Evolutionary conservation across 1,140 invertebrate species (phyloP).

Genomic region (Penaeus vannamei): DNA sequence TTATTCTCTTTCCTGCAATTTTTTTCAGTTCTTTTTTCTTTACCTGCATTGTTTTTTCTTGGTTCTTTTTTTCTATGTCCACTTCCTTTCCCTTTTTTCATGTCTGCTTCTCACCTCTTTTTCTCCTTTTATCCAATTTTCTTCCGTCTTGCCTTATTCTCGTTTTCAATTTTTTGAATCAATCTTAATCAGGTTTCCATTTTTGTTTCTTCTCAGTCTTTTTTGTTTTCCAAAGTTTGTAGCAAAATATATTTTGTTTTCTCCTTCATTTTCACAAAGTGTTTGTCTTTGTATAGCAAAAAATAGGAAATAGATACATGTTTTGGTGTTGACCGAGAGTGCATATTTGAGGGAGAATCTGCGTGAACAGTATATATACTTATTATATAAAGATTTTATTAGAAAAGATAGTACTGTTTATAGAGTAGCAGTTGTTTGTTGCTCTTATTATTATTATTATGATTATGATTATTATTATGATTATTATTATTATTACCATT

Average conservation of each 20-base stretch:
- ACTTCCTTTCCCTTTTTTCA: background rate
- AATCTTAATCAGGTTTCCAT: too few relatives aligned
- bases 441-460: background rate
- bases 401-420: background rate
- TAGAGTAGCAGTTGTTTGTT: background rate
- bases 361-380: background rate
- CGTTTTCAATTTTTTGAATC: too few relatives aligned
- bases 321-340: background rate
- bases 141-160: too few relatives aligned
- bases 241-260: too few relatives aligned
- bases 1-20: background rate
- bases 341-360: background rate
- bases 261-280: too few relatives aligned
- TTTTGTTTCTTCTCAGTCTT: background rate
- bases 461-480: background rate
- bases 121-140: too few relatives aligned
- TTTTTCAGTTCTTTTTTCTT: background rate
- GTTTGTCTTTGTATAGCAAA: too few relatives aligned
- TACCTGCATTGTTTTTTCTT: too few relatives aligned
- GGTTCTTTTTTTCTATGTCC: background rate
- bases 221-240: too few relatives aligned
- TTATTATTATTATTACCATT: background rate
- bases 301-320: background rate
- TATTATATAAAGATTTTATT: slow-evolving; percentile 1
- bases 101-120: too few relatives aligned